Evolutionary conservation across 2,888 invertebrate genomes (phyloP), one percentile per base, ranked within the genome.

Genomic region (Troides helena): DNA sequence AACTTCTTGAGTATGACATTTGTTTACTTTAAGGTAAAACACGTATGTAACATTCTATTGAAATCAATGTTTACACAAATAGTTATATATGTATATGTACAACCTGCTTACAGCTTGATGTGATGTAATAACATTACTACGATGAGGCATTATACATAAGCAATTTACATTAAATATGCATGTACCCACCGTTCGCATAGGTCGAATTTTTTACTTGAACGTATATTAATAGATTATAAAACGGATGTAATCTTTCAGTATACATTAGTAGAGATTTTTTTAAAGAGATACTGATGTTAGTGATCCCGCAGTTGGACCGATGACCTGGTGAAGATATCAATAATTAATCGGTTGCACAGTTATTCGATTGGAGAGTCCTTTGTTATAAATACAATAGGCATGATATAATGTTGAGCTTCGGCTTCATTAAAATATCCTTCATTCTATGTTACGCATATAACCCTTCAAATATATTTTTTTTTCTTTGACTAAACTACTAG

Each of bases 161-260:
- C 14, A 21, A 65, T 69, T 69, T 39, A 65, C 61, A 57, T 65
- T 65, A 65, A 69, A 69, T 65, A 65, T 69, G 69, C 65, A 69
- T 65, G 65, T 65, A 69, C 65, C 61, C 60, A 69, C 39, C 25
- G 39, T 30, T 12, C 23, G 61, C 61, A 56, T 56, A 69, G 43
- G 61, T 69, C n/a, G 61, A 57, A 69, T 57, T 65, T 56, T 21
- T 64, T 64, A 17, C 53, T 61, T 43, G 60, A 57, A 61, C 61
- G 53, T 30, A 46, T 36, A 23, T 60, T 14, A 50, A 50, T 1
- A 14, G 17, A 17, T 56, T 60, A 39, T n/a, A 21, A 46, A 39
- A 56, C 8, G 21, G 56, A 30, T 69, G 23, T 23, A 69, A n/a
- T 23, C 50, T 50, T 18, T 39, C 10, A 39, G 39, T 39, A 10